These are phyloP conservation scores for Ailuropoda melanoleuca DNA, from an alignment of 2,113 vertebrate species.

Conservation along the genomic window DNA sequence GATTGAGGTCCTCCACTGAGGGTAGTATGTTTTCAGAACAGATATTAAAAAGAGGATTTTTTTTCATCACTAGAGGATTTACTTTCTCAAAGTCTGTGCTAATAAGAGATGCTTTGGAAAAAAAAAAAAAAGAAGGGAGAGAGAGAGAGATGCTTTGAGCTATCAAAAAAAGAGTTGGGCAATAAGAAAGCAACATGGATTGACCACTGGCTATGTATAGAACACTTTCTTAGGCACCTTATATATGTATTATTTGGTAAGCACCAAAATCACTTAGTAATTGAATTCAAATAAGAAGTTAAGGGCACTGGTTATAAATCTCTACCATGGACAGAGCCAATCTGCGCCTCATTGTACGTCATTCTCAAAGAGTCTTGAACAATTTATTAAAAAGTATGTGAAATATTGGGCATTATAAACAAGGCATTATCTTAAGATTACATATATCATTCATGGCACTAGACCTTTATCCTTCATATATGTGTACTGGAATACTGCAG, in stretches of 20 bases:
- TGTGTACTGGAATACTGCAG: not conserved
- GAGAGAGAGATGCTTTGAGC: not conserved
- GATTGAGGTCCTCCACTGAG: not conserved
- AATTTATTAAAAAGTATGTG: not conserved
- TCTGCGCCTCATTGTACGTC: not conserved
- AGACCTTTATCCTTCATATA: not conserved
- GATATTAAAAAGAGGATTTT: not conserved
- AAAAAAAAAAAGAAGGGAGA: not conserved
- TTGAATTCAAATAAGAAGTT: not conserved
- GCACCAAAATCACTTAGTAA: not conserved
- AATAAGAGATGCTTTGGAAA: not conserved
- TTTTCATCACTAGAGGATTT: not conserved
- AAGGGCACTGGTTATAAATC: not conserved
- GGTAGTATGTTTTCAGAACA: not conserved
- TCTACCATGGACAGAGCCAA: not conserved
- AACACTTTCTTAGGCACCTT: not conserved
- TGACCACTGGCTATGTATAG: too few species aligned
- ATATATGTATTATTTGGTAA: not conserved
- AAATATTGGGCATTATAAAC: not conserved
- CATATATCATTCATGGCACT: not conserved
- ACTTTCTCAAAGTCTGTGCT: not conserved
- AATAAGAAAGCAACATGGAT: not conserved
- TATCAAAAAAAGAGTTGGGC: not conserved
- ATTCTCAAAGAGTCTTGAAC: not conserved
- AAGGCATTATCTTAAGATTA: not conserved